Evolutionary conservation across 2,888 invertebrate species (phyloP).

Genomic region (Dynastes maya): DNA sequence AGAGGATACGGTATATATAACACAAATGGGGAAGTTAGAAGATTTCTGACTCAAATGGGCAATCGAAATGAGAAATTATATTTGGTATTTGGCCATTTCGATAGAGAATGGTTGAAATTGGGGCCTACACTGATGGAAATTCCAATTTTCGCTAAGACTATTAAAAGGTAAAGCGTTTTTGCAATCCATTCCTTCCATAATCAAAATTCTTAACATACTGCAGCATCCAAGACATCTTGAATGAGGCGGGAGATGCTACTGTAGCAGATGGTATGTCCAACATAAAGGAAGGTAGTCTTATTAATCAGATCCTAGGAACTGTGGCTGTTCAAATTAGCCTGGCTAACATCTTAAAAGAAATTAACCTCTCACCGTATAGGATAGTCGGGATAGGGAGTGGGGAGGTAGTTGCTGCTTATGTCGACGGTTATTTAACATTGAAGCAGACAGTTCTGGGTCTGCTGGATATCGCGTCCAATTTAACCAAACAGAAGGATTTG

Average conservation of each 20-base stretch:
- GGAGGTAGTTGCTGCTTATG: slow-evolving; percentile 92
- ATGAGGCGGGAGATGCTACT: slow-evolving; percentile 26
- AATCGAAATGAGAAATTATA: slow-evolving; percentile 15
- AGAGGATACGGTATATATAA: slow-evolving; percentile 28
- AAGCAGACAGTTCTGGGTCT: slow-evolving; percentile 77
- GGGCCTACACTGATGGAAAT: slow-evolving; percentile 35
- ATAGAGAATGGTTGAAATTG: slow-evolving; percentile 20
- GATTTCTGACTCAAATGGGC: neutral
- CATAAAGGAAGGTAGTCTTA: neutral
- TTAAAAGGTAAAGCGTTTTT: slow-evolving; percentile 22
- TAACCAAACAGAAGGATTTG: neutral
- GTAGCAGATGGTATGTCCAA: slow-evolving; percentile 31
- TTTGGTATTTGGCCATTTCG: slow-evolving; percentile 25
- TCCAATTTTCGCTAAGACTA: slow-evolving; percentile 32
- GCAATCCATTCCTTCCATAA: neutral
- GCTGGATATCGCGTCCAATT: slow-evolving; percentile 70
- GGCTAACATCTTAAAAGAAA: slow-evolving; percentile 71
- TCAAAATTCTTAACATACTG: neutral
- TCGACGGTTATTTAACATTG: slow-evolving; percentile 88
- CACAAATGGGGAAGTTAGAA: slow-evolving; percentile 13
- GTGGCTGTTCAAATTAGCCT: slow-evolving; percentile 75
- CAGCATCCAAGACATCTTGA: neutral
- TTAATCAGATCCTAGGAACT: slow-evolving; percentile 53
- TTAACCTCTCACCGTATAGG: slow-evolving; percentile 65
- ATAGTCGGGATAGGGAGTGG: slow-evolving; percentile 85